Percentiles rank a stretch among this genome's conserved stretches.
These are phyloP conservation scores for Dolichoris vasculosae DNA, from an alignment of 1,140 invertebrate genomes.

Conservation along the genomic window DNA sequence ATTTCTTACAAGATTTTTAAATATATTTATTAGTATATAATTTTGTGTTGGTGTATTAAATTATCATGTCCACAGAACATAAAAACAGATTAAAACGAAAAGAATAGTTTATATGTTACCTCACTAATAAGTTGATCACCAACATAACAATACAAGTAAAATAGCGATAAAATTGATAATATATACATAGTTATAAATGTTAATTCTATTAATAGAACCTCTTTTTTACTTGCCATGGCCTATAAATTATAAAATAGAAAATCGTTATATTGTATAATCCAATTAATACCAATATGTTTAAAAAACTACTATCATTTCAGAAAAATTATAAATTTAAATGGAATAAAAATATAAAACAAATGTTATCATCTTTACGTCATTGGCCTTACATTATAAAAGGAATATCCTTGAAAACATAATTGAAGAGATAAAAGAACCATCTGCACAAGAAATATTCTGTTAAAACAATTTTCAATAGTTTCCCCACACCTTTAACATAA, in stretches of 20 bases:
- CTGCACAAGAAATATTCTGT: constrained; percentile 52
- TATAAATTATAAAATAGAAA: not conserved
- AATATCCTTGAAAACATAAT: constrained; percentile 57
- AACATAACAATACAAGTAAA: constrained; percentile 41
- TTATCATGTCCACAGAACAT: too few relatives aligned
- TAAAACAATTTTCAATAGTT: constrained; percentile 65
- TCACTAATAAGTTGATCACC: not conserved
- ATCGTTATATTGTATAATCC: not conserved
- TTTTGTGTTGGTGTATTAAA: too few relatives aligned
- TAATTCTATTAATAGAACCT: not conserved
- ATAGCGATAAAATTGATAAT: not conserved
- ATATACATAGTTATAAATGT: not conserved
- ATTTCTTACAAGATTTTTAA: too few relatives aligned
- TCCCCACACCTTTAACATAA: constrained; percentile 57
- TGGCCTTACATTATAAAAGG: constrained; percentile 40
- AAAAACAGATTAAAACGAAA: not conserved
- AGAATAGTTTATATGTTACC: not conserved
- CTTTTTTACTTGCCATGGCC: not conserved
- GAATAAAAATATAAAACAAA: not conserved
- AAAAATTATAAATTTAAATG: not conserved
- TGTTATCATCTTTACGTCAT: not conserved
- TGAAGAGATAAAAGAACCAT: constrained; percentile 41
- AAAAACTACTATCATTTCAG: not conserved
- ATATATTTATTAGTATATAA: too few relatives aligned
- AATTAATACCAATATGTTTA: too few relatives aligned